These are phyloP conservation scores for Lemur catta DNA, from an alignment of 2,797 vertebrate genomes.

Conservation along the genomic window DNA sequence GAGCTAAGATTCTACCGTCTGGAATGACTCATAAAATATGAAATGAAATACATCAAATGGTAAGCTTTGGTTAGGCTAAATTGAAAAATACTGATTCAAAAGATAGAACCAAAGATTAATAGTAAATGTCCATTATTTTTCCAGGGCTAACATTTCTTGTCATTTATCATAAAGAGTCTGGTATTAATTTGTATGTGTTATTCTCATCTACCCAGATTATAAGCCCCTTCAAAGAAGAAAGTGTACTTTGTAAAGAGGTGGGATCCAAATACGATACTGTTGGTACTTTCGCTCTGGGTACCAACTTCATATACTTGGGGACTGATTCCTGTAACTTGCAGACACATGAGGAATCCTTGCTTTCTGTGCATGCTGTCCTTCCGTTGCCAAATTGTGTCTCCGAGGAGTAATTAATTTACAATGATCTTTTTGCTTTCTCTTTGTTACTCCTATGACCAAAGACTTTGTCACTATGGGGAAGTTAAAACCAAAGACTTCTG, in stretches of 20 bases:
- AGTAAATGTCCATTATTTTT: not conserved
- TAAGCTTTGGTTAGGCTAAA: not conserved
- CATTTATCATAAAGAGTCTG: not conserved
- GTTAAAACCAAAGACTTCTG: not conserved
- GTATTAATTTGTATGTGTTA: not conserved
- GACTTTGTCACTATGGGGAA: not conserved
- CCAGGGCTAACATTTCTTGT: not conserved
- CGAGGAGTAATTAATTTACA: not conserved
- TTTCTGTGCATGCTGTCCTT: not conserved
- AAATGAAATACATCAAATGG: not conserved
- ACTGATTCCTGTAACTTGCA: not conserved
- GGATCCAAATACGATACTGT: not conserved
- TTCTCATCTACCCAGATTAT: not conserved
- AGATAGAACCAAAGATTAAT: not conserved
- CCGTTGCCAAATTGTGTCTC: not conserved
- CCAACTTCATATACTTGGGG: not conserved
- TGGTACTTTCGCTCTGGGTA: not conserved
- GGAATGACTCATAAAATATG: not conserved
- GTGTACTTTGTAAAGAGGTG: not conserved
- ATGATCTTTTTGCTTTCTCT: not conserved
- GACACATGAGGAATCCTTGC: not conserved
- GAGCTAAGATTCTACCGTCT: not conserved
- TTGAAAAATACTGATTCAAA: constrained; percentile 8
- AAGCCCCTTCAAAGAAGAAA: not conserved
- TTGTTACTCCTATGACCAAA: not conserved